Evolutionary conservation across 1,140 invertebrate genomes (phyloP).

Genomic region (Brachionus rotundiformis): DNA sequence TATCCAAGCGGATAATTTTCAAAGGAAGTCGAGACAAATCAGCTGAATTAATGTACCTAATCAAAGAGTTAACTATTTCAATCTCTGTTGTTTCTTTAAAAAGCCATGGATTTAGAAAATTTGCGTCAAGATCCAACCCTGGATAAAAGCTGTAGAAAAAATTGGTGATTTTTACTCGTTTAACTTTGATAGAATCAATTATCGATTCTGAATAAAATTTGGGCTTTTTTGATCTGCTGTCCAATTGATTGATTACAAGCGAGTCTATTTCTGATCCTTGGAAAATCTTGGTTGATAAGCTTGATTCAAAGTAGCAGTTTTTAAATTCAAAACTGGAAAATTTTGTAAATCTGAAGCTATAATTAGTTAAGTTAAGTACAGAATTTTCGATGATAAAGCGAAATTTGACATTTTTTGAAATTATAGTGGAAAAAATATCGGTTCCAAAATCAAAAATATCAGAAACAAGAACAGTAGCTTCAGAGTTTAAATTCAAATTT

Average conservation of each 20-base stretch:
- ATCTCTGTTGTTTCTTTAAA: background rate
- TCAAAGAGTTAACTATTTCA: background rate
- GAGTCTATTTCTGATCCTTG: constrained; percentile 12
- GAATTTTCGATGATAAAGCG: constrained; percentile 17
- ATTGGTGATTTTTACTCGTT: background rate
- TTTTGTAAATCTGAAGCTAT: background rate
- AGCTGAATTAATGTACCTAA: background rate
- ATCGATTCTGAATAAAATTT: background rate
- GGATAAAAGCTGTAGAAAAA: background rate
- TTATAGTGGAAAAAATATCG: background rate
- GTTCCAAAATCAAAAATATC: background rate
- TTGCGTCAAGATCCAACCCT: background rate
- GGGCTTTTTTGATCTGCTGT: background rate
- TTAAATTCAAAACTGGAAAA: constrained; percentile 32
- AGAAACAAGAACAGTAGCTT: background rate
- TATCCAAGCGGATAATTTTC: constrained; percentile 8
- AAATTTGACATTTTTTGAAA: background rate
- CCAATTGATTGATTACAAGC: background rate
- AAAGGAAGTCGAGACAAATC: background rate
- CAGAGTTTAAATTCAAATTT: background rate
- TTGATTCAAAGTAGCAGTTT: background rate
- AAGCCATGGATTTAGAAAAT: background rate
- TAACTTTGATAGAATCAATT: background rate
- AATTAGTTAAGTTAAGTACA: background rate
- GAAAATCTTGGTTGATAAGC: background rate